Conservation (phyloP, 2,113 vertebrate genomes). For the Prunella himalayana region DNA sequence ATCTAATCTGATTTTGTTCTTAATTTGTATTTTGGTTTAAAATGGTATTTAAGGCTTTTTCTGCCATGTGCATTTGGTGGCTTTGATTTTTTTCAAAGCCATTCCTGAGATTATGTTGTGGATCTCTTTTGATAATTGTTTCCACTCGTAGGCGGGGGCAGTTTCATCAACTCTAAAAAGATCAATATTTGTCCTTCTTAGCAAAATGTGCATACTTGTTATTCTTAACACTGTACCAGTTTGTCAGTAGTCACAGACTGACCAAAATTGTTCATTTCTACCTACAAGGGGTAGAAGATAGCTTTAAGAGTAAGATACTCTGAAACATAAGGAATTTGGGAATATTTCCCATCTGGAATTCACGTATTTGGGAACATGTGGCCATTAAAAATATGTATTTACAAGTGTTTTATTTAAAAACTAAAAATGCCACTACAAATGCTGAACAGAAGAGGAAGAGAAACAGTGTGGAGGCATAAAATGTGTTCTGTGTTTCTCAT, state of each 20-base stretch:
- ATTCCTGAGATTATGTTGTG: neutral
- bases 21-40: neutral
- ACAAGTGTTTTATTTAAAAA: neutral
- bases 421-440: neutral
- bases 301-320: neutral
- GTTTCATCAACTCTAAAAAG: neutral
- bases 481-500: neutral
- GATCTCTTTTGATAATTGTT: neutral
- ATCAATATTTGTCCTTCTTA: neutral
- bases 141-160: accelerated
- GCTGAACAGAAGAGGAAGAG: neutral
- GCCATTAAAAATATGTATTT: neutral
- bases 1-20: neutral
- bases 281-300: neutral
- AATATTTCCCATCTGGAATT: neutral
- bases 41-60: neutral
- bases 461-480: neutral
- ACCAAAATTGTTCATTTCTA: neutral
- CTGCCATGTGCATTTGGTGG: neutral
- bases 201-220: neutral
- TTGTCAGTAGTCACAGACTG: neutral
- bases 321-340: neutral
- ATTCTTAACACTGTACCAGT: neutral
- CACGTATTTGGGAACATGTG: neutral
- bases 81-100: neutral